A percentile compares a stretch with the other conserved stretches of the same genome.
These are phyloP conservation scores for Sebastes steindachneri DNA, from an alignment of 2,797 vertebrate genomes.

Conservation along the genomic window DNA sequence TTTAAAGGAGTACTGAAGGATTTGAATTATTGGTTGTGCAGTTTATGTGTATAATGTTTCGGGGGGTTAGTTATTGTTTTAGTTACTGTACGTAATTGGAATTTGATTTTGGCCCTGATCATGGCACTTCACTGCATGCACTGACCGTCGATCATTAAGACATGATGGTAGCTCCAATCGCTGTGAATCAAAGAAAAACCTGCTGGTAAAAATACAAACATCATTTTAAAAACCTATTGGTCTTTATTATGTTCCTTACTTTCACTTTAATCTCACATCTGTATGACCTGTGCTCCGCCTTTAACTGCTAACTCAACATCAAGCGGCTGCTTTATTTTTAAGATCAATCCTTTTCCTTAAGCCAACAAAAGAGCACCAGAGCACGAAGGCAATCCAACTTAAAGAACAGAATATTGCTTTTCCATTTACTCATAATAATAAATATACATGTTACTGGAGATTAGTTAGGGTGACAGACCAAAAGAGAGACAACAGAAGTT, in stretches of 20 bases:
- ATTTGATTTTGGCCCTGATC: slow-evolving; percentile 52
- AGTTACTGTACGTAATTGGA: slow-evolving; percentile 13
- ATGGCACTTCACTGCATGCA: slow-evolving; percentile 82
- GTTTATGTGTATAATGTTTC: neutral
- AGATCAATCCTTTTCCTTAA: neutral
- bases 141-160: slow-evolving; percentile 16
- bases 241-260: neutral
- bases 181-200: slow-evolving; percentile 19
- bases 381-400: slow-evolving; percentile 1
- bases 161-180: neutral
- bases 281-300: neutral
- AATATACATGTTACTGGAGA: slow-evolving; percentile 28
- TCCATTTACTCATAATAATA: slow-evolving; percentile 1
- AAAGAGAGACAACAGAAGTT: slow-evolving; percentile 11
- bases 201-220: slow-evolving; percentile 9
- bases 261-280: slow-evolving; percentile 5
- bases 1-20: neutral
- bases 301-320: neutral
- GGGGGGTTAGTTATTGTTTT: slow-evolving; percentile 5
- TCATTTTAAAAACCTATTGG: neutral
- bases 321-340: neutral
- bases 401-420: neutral
- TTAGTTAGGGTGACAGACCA: slow-evolving; percentile 17
- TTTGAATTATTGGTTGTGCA: slow-evolving; percentile 6
- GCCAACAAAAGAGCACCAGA: slow-evolving; percentile 9